A percentile compares a stretch with the other conserved stretches of the same genome.
Evolutionary conservation across 2,113 vertebrate species (phyloP).

Genomic region (Recurvirostra avosetta): DNA sequence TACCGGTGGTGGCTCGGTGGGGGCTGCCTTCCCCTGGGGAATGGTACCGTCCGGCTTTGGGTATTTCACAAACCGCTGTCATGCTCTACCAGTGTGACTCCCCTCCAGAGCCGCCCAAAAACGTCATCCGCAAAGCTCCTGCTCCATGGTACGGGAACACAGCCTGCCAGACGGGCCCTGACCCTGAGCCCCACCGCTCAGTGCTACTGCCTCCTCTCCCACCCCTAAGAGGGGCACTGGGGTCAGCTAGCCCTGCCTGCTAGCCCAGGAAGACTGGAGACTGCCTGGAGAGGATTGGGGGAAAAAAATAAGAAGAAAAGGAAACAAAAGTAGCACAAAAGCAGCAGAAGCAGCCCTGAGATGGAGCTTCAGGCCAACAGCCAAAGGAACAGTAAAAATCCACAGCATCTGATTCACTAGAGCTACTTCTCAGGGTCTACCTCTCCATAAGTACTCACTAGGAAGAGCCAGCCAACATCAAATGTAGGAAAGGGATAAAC

Average conservation of each 20-base stretch:
- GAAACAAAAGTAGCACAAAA: background rate
- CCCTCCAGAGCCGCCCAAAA: background rate
- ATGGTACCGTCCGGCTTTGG: background rate
- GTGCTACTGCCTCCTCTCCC: background rate
- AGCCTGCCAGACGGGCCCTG: background rate
- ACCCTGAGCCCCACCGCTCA: background rate
- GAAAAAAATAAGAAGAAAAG: background rate
- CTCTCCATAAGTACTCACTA: rapidly evolving
- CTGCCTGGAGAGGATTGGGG: background rate
- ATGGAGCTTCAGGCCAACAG: background rate
- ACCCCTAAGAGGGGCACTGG: rapidly evolving
- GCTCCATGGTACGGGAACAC: rapidly evolving
- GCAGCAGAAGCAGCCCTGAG: background rate
- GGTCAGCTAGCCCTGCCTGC: background rate
- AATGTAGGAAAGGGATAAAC: background rate
- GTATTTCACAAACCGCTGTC: background rate
- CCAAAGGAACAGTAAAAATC: background rate
- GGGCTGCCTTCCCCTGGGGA: background rate
- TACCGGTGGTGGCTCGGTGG: rapidly evolving
- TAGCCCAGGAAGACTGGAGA: background rate
- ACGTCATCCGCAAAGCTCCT: background rate
- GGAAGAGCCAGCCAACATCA: background rate
- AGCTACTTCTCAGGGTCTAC: background rate
- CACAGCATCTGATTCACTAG: no score
- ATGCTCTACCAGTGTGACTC: background rate